Evolutionary conservation across 2,888 invertebrate genomes (phyloP).

Genomic region (Andrena camellia): DNA sequence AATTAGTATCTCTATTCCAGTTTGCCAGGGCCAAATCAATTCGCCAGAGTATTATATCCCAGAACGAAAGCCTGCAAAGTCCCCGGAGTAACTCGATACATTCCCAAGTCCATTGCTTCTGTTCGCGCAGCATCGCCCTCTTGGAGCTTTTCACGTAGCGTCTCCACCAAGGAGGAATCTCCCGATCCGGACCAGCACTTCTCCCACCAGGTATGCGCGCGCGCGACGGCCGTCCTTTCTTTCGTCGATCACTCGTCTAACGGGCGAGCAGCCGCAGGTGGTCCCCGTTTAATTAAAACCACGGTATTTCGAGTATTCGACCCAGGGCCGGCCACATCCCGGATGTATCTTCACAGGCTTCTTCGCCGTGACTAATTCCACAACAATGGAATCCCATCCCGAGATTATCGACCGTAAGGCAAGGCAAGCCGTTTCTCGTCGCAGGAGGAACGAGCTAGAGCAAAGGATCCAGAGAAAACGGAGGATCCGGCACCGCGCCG

Average conservation of each 20-base stretch:
- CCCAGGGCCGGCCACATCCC: conserved; percentile 29
- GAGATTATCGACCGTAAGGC: conserved; percentile 50
- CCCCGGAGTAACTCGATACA: no score
- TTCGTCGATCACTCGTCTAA: conserved; percentile 8
- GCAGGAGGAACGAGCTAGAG: background rate
- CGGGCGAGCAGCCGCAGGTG: conserved; percentile 32
- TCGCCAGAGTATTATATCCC: no score
- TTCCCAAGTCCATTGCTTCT: no score
- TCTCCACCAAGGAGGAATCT: background rate
- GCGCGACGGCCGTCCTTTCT: background rate
- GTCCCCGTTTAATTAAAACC: conserved; percentile 39
- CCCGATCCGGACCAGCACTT: background rate
- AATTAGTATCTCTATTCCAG: no score
- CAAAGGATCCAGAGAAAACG: conserved; percentile 24
- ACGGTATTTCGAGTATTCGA: conserved; percentile 50
- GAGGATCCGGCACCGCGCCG: conserved; percentile 22
- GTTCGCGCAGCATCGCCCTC: no score
- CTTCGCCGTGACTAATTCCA: conserved; percentile 65
- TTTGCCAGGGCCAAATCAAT: no score
- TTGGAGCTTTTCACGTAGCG: background rate
- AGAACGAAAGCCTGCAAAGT: no score
- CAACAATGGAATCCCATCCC: conserved; percentile 64
- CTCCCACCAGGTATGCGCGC: background rate
- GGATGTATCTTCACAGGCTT: conserved; percentile 36
- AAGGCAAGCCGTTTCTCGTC: conserved; percentile 43